Evolutionary conservation across 2,888 invertebrate species (phyloP), one percentile per base, ranked within the genome.

Genomic region (Trichopria drosophilae): DNA sequence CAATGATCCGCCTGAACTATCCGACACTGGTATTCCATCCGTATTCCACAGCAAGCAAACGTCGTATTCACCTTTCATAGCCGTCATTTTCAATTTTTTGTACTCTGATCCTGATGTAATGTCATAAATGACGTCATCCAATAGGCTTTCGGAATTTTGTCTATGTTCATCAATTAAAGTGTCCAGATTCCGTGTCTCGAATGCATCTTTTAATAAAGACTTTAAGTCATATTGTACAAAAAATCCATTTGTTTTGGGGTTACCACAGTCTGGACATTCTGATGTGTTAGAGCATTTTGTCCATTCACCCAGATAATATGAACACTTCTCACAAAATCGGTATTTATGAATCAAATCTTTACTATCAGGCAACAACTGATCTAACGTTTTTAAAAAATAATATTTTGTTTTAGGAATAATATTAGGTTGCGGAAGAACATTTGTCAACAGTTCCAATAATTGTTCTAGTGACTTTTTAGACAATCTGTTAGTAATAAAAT

Each of bases 181-280:
- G 9, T 18, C 10, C 23, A 50, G 46, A 41, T 46, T 26, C 29
- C 37, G 16, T 9, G 12, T 4, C 34, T 54, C 50, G 26, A 50
- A 50, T 4, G 37, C 15, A 35, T 45, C 12, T 3, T 26, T 50
- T 10, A 46, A 28, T 4, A 24, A 34, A 12, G 19, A 6, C 20
- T 35, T 37, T 28, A 50, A 31, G 34, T 54, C 16, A 32, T 46
- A 51, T 32, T 51, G 46, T n/a, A 42, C 15, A 16, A 54, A 54
- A 5, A 39, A 5, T 10, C 43, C 49, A 10, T 41, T 34, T 10
- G 22, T 15, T 19, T 50, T 29, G 4, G 2, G 7, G 22, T 31
- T 49, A 18, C 13, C 15, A 29, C 32, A 44, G 22, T 18, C 26
- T n/a, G 10, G 12, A 15, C n/a, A 28, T 24, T n/a, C n/a, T 26